phyloP scores from a whole-genome alignment of 2,888 invertebrate species.

The Silvanus unidentatus region DNA sequence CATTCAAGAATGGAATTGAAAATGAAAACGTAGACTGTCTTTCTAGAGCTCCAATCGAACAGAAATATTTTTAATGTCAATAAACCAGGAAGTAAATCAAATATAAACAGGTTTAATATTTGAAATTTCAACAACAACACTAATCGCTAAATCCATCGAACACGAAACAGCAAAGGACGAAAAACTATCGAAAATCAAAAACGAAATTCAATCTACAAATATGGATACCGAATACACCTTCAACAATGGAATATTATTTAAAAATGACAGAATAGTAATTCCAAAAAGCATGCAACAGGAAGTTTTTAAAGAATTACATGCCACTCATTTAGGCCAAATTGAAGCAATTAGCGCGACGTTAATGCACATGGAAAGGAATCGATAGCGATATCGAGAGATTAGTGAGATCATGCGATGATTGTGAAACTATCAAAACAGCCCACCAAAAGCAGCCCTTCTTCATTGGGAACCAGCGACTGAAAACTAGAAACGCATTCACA shows the following conservation, averaged over 20 bases:
- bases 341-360: slow-evolving; percentile 22
- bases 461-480: slow-evolving; percentile 21
- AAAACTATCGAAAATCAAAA: neutral
- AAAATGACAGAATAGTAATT: slow-evolving; percentile 9
- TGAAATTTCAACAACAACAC: neutral
- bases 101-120: neutral
- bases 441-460: slow-evolving; percentile 13
- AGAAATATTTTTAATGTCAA: neutral
- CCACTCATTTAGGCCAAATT: slow-evolving; percentile 25
- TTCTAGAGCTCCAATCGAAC: neutral
- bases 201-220: neutral
- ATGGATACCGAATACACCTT: neutral
- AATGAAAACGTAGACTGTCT: slow-evolving; percentile 1
- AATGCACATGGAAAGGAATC: slow-evolving; percentile 24
- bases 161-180: slow-evolving; percentile 1
- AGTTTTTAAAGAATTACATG: slow-evolving; percentile 19
- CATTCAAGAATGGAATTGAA: neutral
- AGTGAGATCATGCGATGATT: slow-evolving; percentile 16
- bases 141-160: neutral
- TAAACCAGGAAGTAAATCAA: neutral
- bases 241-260: slow-evolving; percentile 5
- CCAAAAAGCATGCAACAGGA: slow-evolving; percentile 12
- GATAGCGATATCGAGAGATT: slow-evolving; percentile 23
- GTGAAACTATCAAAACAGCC: slow-evolving; percentile 14
- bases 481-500: slow-evolving; percentile 28